These are phyloP conservation scores for Aythya baeri DNA, from an alignment of 2,113 vertebrate genomes.

Conservation along the genomic window DNA sequence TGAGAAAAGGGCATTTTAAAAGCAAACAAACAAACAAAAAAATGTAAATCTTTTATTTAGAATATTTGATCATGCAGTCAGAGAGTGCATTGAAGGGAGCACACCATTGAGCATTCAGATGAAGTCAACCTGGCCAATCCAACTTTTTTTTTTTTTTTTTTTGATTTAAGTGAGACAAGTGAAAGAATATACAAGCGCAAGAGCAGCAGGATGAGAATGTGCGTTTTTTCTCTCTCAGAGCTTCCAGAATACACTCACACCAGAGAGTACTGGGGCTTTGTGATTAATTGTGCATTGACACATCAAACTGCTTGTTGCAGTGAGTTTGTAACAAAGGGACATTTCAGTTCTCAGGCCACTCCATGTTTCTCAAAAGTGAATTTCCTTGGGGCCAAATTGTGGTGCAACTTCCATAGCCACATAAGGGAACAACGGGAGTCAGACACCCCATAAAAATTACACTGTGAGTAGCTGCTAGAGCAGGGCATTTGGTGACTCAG, in stretches of 20 bases:
- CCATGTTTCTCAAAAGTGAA: neutral
- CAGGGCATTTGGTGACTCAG: neutral
- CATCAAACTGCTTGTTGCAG: rapidly evolving
- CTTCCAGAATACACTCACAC: neutral
- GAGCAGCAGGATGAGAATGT: neutral
- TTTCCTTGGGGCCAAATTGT: neutral
- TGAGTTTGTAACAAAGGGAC: neutral
- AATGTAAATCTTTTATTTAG: neutral
- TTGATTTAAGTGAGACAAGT: neutral
- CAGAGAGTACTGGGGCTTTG: neutral
- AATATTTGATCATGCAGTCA: neutral
- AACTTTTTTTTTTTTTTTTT: neutral
- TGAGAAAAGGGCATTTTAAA: neutral
- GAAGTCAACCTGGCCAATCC: neutral
- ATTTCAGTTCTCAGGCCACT: neutral
- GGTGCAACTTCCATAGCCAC: neutral
- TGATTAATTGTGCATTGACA: neutral
- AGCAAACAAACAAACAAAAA: no score
- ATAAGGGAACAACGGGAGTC: neutral
- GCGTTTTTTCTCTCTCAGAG: neutral
- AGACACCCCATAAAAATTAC: neutral
- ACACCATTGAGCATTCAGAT: neutral
- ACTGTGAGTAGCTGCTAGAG: neutral
- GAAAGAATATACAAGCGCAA: neutral
- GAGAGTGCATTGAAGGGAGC: neutral